Percentiles rank a stretch among this genome's conserved stretches.
Evolutionary conservation across 1,140 invertebrate species (phyloP).

Genomic region (Drosophila repleta): DNA sequence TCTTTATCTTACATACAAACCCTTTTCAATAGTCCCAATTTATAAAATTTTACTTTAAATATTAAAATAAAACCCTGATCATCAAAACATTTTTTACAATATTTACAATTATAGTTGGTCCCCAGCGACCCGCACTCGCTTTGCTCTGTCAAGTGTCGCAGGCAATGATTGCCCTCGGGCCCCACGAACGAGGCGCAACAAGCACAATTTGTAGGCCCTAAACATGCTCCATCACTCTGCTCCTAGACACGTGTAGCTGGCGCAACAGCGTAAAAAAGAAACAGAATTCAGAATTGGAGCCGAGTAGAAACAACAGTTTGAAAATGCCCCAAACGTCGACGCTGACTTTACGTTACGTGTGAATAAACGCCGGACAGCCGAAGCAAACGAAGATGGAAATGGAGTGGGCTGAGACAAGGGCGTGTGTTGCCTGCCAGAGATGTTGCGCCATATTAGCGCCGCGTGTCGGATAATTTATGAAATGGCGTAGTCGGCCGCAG

Average conservation of each 20-base stretch:
- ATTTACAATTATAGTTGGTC: background rate
- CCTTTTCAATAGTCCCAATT: too few relatives aligned
- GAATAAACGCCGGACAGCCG: conserved; percentile 38
- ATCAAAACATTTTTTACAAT: background rate
- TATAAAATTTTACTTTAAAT: background rate
- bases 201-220: conserved; percentile 60
- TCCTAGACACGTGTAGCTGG: conserved; percentile 30
- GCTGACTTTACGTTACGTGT: conserved; percentile 35
- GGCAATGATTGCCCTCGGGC: conserved; percentile 41
- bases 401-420: conserved; percentile 9
- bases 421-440: conserved; percentile 51
- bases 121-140: background rate
- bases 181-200: conserved; percentile 61
- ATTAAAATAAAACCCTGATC: background rate
- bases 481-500: conserved; percentile 64
- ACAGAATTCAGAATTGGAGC: conserved; percentile 60
- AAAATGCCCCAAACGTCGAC: conserved; percentile 29
- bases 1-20: too few relatives aligned
- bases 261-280: conserved; percentile 66
- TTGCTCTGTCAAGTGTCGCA: conserved; percentile 8
- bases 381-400: background rate
- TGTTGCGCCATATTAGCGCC: conserved; percentile 80
- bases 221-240: background rate
- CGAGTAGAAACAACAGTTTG: conserved; percentile 30
- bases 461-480: conserved; percentile 80